Conservation (phyloP, 2,113 vertebrate species). For the Catharus minimus region DNA sequence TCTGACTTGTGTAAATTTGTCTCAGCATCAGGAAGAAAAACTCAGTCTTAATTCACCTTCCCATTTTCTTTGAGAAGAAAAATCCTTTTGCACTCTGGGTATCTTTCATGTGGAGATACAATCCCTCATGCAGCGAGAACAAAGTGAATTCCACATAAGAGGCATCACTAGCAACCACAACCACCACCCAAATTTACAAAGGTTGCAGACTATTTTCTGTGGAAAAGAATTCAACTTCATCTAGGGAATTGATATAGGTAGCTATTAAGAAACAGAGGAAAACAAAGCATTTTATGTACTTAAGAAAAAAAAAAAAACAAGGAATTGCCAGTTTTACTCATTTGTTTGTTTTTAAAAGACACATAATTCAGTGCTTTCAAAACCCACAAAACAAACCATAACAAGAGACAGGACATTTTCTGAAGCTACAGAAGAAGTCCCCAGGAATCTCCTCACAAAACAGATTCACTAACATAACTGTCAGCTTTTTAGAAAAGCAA, state of each 20-base stretch:
- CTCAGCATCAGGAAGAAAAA: neutral
- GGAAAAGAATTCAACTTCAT: slow-evolving; percentile 3
- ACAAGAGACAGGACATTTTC: rapidly evolving
- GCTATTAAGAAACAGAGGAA: slow-evolving; percentile 3
- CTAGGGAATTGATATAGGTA: neutral
- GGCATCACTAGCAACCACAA: neutral
- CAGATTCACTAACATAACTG: neutral
- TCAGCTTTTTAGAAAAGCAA: neutral
- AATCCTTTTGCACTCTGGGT: neutral
- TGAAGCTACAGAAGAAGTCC: neutral
- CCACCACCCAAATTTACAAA: neutral
- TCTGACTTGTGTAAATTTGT: neutral
- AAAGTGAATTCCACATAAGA: neutral
- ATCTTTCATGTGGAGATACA: neutral
- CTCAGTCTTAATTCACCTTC: neutral
- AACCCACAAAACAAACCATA: neutral
- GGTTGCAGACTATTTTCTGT: neutral
- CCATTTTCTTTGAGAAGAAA: neutral
- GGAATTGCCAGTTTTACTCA: neutral
- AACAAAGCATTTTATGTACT: slow-evolving; percentile 1
- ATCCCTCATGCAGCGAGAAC: neutral
- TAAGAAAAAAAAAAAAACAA: neutral
- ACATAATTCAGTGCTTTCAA: neutral
- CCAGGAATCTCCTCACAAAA: neutral
- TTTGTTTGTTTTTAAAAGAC: neutral